These are phyloP conservation scores for Octonoba sinensis DNA, from an alignment of 2,888 invertebrate species.

Conservation along the genomic window DNA sequence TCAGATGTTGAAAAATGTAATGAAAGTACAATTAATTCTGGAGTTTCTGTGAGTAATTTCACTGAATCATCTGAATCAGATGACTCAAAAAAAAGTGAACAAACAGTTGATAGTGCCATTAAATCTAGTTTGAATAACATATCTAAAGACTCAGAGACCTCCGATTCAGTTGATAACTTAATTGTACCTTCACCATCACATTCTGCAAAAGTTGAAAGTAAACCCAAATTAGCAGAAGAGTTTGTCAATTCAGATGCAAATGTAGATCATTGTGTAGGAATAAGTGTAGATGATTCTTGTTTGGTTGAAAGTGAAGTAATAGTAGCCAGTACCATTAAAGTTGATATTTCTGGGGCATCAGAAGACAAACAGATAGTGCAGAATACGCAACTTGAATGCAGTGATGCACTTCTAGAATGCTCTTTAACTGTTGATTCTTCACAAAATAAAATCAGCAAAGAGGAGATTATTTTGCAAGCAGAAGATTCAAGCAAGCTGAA, in stretches of 20 bases:
- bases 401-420: constrained; percentile 21
- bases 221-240: constrained; percentile 5
- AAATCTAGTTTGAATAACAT: constrained; percentile 55
- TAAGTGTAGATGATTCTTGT: constrained; percentile 30
- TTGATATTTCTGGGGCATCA: constrained; percentile 24
- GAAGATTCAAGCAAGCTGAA: constrained; percentile 30
- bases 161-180: constrained; percentile 47
- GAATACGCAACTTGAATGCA: constrained; percentile 31
- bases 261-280: constrained; percentile 35
- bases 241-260: constrained; percentile 32
- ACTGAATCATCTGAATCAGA: constrained; percentile 33
- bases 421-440: constrained; percentile 30
- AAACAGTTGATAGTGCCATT: constrained; percentile 59
- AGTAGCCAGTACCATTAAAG: constrained; percentile 43
- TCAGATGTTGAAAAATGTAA: neutral
- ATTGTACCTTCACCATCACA: constrained; percentile 5
- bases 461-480: constrained; percentile 18
- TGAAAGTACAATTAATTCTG: constrained; percentile 16
- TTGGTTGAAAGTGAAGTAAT: constrained; percentile 50
- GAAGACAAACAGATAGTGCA: constrained; percentile 32
- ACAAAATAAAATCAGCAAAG: constrained; percentile 29
- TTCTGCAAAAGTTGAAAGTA: constrained; percentile 21
- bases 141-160: constrained; percentile 49
- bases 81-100: constrained; percentile 50
- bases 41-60: constrained; percentile 11